Evolutionary conservation across 1,140 invertebrate species (phyloP), one percentile per base, ranked within the genome.

Genomic region (Drosophila bocqueti): DNA sequence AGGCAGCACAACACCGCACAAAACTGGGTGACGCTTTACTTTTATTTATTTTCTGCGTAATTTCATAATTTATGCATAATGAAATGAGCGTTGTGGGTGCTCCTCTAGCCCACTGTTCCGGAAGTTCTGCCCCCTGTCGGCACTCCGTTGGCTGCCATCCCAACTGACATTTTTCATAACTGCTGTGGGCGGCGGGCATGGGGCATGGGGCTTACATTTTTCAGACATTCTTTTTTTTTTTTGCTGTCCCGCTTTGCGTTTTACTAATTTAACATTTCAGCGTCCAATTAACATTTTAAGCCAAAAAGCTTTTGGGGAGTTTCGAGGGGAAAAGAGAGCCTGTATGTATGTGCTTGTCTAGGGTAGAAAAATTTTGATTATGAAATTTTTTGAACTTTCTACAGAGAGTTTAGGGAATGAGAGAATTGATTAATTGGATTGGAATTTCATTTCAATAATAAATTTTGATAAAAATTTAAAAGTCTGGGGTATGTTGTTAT

Each of bases 221-320:
- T 71, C 34, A 71, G 34, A 18, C 10, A 71, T 78, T 34, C 4
- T 36, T 11, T 34, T 63, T 78, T 21, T 50, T 55, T 69, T 42
- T 63, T 43, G 24, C 75, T 62, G 63, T n/a, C 18, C 47, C 49
- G 57, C 40, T 64, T 62, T 67, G 49, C 65, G 75, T 67, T 85
- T 71, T 60, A 78, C 67, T 81, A 84, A 81, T 84, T 81, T 81
- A 77, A 81, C 77, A 84, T 85, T 85, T 85, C 74, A 85, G 82
- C 82, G 64, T 85, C 82, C 82, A 85, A 85, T 85, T 85, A 85
- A 85, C 82, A 85, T 84, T 84, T 84, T 77, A 81, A 81, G 77
- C 67, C 60, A 68, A 78, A 84, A 65, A 77, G 74, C 72, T 80
- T 68, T 68, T 65, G 74, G 60, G 64, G 45, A 52, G 72, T 77